Evolutionary conservation across 2,888 invertebrate species (phyloP).

Genomic region (Drosophila maculinotata): DNA sequence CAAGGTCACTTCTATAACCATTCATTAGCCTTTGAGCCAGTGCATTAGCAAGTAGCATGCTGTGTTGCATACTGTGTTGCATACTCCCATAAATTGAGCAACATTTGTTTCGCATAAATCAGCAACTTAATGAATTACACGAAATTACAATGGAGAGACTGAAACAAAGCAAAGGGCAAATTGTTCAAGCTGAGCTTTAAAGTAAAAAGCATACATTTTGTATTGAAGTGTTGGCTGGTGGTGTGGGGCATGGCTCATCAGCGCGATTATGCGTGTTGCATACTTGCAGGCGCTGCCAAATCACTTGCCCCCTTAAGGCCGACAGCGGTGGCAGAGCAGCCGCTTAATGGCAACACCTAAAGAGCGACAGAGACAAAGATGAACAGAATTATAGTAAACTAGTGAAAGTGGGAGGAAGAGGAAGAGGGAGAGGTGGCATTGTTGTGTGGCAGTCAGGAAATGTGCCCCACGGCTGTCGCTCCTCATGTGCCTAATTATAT

Average conservation of each 20-base stretch:
- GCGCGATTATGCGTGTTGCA: constrained; percentile 33
- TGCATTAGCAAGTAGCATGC: constrained; percentile 13
- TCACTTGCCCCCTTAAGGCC: constrained; percentile 31
- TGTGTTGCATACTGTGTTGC: no score
- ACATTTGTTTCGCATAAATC: not conserved
- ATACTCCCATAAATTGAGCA: constrained; percentile 5
- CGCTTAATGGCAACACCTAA: constrained; percentile 33
- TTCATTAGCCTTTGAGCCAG: constrained; percentile 44
- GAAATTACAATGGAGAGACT: not conserved
- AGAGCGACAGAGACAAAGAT: not conserved
- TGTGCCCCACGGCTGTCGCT: constrained; percentile 64
- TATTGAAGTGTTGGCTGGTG: not conserved
- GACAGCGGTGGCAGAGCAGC: constrained; percentile 8
- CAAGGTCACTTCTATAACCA: constrained; percentile 44
- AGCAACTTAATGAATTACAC: constrained; percentile 10
- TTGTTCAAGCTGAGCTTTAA: not conserved
- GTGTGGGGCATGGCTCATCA: constrained; percentile 14
- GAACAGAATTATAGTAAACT: no score
- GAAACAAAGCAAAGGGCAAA: not conserved
- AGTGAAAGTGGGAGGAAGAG: not conserved
- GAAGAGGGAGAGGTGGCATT: constrained; percentile 12
- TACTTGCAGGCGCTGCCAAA: constrained; percentile 33
- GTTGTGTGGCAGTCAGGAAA: constrained; percentile 53
- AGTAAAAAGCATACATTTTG: not conserved
- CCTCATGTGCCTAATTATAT: constrained; percentile 78